Percentiles rank a stretch among this genome's conserved stretches.
Evolutionary conservation across 2,797 vertebrate species (phyloP).

Genomic region (Ceyx erithaca): DNA sequence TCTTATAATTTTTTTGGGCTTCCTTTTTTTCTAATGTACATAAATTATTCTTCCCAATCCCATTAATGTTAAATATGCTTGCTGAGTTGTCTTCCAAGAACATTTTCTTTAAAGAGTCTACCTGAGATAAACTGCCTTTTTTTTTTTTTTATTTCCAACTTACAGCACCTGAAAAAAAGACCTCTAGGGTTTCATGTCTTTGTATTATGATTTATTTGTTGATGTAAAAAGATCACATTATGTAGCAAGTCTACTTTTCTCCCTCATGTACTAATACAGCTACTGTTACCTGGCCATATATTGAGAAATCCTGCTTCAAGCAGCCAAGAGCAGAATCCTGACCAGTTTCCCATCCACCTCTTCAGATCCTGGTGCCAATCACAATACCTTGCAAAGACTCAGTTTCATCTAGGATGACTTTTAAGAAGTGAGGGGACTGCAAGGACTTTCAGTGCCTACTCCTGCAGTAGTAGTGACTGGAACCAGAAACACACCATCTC

Average conservation of each 20-base stretch:
- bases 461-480: not conserved
- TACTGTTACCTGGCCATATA: not conserved
- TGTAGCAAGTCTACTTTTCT: slow-evolving; percentile 31
- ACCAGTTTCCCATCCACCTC: not conserved
- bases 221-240: slow-evolving; percentile 24
- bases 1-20: slow-evolving; percentile 52
- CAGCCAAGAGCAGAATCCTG: not conserved
- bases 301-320: not conserved
- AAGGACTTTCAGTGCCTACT: not conserved
- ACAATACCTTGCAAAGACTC: not conserved
- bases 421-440: not conserved
- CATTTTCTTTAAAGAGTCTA: slow-evolving; percentile 57
- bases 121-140: slow-evolving; percentile 51
- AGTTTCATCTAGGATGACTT: not conserved
- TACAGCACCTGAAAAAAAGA: slow-evolving; percentile 63
- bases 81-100: slow-evolving; percentile 68
- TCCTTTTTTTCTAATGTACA: slow-evolving; percentile 57
- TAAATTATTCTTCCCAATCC: slow-evolving; percentile 70
- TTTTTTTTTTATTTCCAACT: not conserved
- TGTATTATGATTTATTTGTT: slow-evolving; percentile 65
- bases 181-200: slow-evolving; percentile 57
- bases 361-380: not conserved
- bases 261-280: not conserved
- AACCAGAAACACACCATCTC: not conserved
- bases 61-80: slow-evolving; percentile 67